Evolutionary conservation across 2,888 invertebrate species (phyloP), one percentile per base, ranked within the genome.

Genomic region (Zeuzera pyrina): DNA sequence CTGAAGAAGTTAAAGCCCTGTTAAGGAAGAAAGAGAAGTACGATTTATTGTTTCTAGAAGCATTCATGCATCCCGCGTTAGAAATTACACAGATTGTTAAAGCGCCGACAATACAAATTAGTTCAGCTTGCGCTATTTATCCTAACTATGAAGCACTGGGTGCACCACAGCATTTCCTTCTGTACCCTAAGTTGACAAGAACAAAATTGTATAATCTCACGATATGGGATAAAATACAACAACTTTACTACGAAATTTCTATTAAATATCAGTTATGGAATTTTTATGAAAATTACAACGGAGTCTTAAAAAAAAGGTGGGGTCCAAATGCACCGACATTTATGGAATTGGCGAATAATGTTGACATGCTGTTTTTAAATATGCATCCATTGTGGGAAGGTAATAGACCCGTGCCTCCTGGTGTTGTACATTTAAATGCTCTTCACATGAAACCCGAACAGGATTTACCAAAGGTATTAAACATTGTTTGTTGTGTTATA

Each of bases 361-460:
- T 69, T 10, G 63, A 69, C 24, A 48, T 81, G 55, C 23, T 78
- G 12, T 63, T 84, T 38, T 22, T 74, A 1, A 83, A 83, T 36
- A 47, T 54, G 1, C 61, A 84, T 49, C 65, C 67, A 0, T 37
- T 70, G 6, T 66, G 67, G 49, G 57, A 55, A 16, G 47, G 43
- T 1, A 59, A 62, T 27, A 49, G 65, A 10, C 78, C 84, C 2
- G 45, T 67, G 3, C 60, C 76, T 3, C 71, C 78, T 0, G 60
- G 55, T 35, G 49, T 73, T 7, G 38, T 81, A 2, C 64, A 61
- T 30, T 57, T 76, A 31, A 73, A 77, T 15, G 77, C 74, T n/a
- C 47, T 71, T 27, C 74, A 76, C 33, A 50, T 64, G 21, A 49
- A 48, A 12, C 48, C 54, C 2, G 31, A 49, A 4, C 53, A 65